A percentile compares a stretch with the other conserved stretches of the same genome.
Evolutionary conservation across 2,113 vertebrate species (phyloP).

Genomic region (Mastomys natalensis): DNA sequence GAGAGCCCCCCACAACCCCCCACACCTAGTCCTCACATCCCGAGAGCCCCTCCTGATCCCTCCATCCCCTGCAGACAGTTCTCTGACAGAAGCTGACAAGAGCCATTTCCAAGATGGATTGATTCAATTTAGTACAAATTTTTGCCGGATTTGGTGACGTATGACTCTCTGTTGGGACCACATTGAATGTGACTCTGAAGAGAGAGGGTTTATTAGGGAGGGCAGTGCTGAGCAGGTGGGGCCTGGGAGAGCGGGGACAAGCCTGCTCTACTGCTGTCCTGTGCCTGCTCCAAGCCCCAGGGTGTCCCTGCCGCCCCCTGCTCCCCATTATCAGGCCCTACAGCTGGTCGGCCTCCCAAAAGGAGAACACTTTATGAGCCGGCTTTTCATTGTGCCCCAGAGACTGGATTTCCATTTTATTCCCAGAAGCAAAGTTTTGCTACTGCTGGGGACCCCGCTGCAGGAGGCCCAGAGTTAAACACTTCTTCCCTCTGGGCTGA

Average conservation of each 20-base stretch:
- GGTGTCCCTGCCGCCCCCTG: neutral
- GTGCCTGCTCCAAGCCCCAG: neutral
- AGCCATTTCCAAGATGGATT: conserved; percentile 94
- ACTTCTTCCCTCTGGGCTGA: conserved; percentile 63
- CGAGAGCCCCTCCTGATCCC: conserved; percentile 86
- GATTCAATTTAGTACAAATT: conserved; percentile 93
- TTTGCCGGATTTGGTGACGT: conserved; percentile 88
- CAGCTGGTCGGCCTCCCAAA: neutral
- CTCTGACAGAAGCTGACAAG: conserved; percentile 91
- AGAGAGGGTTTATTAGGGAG: conserved; percentile 82
- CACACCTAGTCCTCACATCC: conserved; percentile 40
- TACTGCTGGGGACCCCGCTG: neutral
- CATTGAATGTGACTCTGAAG: conserved; percentile 84
- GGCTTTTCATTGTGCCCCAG: neutral
- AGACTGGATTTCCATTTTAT: conserved; percentile 63
- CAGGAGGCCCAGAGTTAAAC: conserved; percentile 53
- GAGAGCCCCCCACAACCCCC: neutral
- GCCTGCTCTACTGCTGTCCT: neutral
- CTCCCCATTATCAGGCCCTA: neutral
- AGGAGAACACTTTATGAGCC: neutral
- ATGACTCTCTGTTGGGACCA: conserved; percentile 84
- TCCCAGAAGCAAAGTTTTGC: conserved; percentile 73
- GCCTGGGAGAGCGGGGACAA: neutral
- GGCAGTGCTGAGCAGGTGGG: conserved; percentile 76
- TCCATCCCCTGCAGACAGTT: conserved; percentile 85